phyloP scores from a whole-genome alignment of 2,113 vertebrate genomes.

The Platichthys flesus region DNA sequence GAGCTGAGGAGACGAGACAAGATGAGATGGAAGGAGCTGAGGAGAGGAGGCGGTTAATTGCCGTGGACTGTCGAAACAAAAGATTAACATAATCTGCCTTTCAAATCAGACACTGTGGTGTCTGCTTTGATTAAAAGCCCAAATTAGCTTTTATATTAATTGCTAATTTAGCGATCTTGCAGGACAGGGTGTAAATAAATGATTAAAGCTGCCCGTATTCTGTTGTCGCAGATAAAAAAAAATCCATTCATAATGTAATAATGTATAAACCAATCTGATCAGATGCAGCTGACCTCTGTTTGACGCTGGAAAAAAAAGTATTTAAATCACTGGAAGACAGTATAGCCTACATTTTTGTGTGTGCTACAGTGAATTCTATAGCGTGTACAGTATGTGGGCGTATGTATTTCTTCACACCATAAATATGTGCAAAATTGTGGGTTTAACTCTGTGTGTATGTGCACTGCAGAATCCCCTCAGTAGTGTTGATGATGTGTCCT shows the following conservation, averaged over 20 bases:
- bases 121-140: constrained; percentile 56
- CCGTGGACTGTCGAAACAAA: constrained; percentile 47
- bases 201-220: constrained; percentile 1
- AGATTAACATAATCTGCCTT: constrained; percentile 71
- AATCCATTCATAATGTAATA: constrained; percentile 28
- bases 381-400: constrained; percentile 15
- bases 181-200: constrained; percentile 26
- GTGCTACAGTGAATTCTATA: neutral
- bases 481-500: constrained; percentile 20
- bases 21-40: neutral
- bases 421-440: constrained; percentile 38
- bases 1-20: neutral
- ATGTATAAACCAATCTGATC: constrained; percentile 38
- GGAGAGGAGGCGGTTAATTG: constrained; percentile 25
- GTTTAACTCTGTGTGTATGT: constrained; percentile 19
- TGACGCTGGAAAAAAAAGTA: constrained; percentile 49
- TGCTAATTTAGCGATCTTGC: constrained; percentile 40
- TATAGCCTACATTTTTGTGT: neutral
- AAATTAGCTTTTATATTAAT: constrained; percentile 62
- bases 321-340: constrained; percentile 22
- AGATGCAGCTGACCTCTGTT: constrained; percentile 35
- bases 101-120: constrained; percentile 66
- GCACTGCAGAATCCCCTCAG: constrained; percentile 18
- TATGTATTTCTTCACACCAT: constrained; percentile 19
- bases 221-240: constrained; percentile 5